Evolutionary conservation across 2,113 vertebrate genomes (phyloP).

Genomic region (Alosa alosa): DNA sequence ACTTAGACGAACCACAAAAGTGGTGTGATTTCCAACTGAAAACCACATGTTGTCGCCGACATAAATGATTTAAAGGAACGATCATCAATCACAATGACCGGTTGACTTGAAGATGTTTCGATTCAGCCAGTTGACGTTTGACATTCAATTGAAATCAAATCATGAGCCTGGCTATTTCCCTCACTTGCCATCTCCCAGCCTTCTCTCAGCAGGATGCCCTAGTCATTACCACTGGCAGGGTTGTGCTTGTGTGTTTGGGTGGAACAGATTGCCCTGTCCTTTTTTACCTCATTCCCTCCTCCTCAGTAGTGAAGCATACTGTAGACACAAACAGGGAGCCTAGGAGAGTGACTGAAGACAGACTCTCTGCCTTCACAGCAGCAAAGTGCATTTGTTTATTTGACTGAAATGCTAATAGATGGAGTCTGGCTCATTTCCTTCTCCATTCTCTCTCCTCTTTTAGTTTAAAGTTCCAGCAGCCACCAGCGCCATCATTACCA

Average conservation of each 20-base stretch:
- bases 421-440: not conserved
- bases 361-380: not conserved
- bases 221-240: not conserved
- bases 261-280: not conserved
- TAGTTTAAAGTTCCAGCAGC: constrained; percentile 77
- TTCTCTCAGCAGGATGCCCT: not conserved
- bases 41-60: not conserved
- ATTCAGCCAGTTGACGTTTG: not conserved
- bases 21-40: not conserved
- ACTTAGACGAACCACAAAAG: not conserved
- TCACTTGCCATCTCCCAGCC: not conserved
- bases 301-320: not conserved
- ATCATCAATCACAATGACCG: not conserved
- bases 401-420: not conserved
- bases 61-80: not conserved
- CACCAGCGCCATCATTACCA: constrained; percentile 76
- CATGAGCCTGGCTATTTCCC: not conserved
- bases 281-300: not conserved
- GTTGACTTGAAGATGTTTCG: not conserved
- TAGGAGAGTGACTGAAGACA: not conserved
- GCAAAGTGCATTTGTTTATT: not conserved
- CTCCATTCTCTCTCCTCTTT: not conserved
- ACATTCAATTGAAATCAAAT: not conserved
- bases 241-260: not conserved
- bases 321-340: not conserved